Conservation (phyloP, 35 echinoderm and acorn worm genomes). For the Anneissia japonica region DNA sequence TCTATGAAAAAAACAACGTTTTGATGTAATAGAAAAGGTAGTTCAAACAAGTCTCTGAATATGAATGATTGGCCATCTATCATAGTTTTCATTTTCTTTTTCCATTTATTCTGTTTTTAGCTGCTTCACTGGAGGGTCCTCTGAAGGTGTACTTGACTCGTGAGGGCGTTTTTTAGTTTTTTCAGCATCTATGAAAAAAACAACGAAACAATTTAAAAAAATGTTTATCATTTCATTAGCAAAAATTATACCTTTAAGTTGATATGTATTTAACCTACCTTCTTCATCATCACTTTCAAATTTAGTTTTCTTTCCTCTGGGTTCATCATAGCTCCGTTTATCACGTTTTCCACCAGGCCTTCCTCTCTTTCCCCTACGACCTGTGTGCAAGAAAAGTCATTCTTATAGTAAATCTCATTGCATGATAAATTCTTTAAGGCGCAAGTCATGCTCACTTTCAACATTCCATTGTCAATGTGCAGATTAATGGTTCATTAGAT, state of each 20-base stretch:
- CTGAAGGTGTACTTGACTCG: no score
- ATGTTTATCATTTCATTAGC: background rate
- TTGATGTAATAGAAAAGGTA: background rate
- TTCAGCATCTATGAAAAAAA: background rate
- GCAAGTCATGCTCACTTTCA: no score
- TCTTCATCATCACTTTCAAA: background rate
- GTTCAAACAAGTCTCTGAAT: background rate
- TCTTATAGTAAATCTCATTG: no score
- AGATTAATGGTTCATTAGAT: no score
- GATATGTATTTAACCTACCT: background rate
- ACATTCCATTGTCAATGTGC: no score
- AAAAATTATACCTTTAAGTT: background rate
- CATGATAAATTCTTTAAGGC: no score
- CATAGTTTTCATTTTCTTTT: background rate
- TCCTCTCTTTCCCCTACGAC: background rate
- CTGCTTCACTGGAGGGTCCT: no score
- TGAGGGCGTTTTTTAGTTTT: background rate
- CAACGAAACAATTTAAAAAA: no score
- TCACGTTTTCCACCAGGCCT: background rate
- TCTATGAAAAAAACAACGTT: background rate
- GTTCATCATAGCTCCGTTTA: background rate
- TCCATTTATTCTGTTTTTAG: no score
- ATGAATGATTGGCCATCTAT: background rate
- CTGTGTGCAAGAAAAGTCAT: background rate
- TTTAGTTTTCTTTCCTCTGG: background rate